Evolutionary conservation across 2,797 vertebrate genomes (phyloP).

Genomic region (Sebastes dallii): DNA sequence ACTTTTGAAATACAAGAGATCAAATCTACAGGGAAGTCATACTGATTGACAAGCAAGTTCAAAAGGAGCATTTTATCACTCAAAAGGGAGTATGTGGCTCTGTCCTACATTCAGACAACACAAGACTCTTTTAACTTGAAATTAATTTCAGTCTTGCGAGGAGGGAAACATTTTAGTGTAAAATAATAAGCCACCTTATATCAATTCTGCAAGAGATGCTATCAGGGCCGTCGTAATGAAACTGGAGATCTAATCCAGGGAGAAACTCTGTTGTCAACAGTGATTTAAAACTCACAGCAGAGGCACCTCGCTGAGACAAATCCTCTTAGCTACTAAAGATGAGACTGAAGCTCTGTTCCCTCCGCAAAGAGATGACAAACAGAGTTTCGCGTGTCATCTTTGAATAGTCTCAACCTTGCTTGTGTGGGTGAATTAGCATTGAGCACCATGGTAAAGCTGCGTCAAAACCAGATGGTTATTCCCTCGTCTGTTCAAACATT

Average conservation of each 20-base stretch:
- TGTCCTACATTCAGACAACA: conserved; percentile 38
- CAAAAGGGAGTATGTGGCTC: conserved; percentile 45
- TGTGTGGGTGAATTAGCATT: conserved; percentile 38
- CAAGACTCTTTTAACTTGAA: conserved; percentile 63
- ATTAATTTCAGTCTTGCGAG: conserved; percentile 62
- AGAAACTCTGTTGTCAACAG: conserved; percentile 69
- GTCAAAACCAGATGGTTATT: conserved; percentile 30
- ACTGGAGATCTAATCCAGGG: conserved; percentile 70
- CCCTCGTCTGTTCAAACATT: conserved; percentile 6
- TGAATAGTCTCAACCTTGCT: conserved; percentile 39
- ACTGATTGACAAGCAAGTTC: conserved; percentile 68
- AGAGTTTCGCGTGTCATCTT: conserved; percentile 52
- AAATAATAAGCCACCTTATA: conserved; percentile 68
- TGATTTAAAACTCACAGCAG: conserved; percentile 74
- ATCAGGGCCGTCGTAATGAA: conserved; percentile 71
- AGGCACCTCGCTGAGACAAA: conserved; percentile 69
- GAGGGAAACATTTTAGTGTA: conserved; percentile 57
- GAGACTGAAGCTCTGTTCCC: conserved; percentile 32
- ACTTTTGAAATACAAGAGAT: conserved; percentile 61
- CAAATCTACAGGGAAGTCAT: conserved; percentile 55
- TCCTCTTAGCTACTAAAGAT: conserved; percentile 61
- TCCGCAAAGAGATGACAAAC: conserved; percentile 49
- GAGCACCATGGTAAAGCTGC: conserved; percentile 9
- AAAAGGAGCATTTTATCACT: conserved; percentile 67
- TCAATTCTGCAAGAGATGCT: conserved; percentile 63